Evolutionary conservation across 1,140 invertebrate genomes (phyloP).

Genomic region (Pseudomyrmex sp.): DNA sequence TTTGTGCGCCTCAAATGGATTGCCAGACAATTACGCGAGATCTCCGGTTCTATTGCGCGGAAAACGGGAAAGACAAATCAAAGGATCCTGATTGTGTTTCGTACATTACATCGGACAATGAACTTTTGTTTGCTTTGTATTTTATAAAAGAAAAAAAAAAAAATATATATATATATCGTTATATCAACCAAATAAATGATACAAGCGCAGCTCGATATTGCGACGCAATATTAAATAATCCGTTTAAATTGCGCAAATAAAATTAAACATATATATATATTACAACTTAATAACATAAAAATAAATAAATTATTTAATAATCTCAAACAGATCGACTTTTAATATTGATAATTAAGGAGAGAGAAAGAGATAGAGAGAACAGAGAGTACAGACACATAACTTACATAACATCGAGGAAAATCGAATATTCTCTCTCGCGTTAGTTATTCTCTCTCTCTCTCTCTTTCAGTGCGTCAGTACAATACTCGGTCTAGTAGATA

Average conservation of each 20-base stretch:
- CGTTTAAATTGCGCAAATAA: no score
- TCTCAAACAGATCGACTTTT: no score
- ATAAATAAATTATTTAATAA: no score
- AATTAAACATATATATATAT: no score
- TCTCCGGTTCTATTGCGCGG: neutral
- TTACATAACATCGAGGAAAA: no score
- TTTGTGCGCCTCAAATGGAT: conserved; percentile 7
- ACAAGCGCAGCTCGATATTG: no score
- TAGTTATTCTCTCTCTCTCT: neutral
- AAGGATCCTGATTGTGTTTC: neutral
- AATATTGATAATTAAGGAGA: no score
- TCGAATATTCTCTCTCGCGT: conserved; percentile 17
- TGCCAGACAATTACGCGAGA: conserved; percentile 28
- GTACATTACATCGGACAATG: neutral
- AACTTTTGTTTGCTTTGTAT: neutral
- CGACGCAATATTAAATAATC: no score
- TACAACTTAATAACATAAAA: no score
- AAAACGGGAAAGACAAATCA: neutral
- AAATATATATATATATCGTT: neutral
- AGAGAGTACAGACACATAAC: no score
- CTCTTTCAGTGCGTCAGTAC: no score
- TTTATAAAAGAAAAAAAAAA: neutral
- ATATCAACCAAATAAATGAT: neutral
- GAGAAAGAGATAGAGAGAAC: no score
- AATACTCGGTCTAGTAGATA: neutral